Conservation (phyloP, 2,113 vertebrate species). For the Procavia capensis region DNA sequence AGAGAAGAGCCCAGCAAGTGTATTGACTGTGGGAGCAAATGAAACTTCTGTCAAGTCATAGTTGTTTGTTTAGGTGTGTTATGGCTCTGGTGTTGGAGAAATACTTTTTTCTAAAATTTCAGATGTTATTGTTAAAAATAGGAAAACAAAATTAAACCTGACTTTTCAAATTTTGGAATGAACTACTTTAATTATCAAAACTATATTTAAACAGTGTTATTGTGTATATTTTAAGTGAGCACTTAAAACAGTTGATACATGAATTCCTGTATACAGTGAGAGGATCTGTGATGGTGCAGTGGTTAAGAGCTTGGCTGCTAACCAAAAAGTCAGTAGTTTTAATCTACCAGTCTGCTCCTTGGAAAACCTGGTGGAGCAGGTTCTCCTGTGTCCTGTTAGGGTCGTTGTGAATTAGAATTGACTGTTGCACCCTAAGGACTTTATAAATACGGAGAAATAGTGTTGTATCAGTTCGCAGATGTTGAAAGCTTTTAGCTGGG, state of each 20-base stretch:
- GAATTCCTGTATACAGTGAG: not conserved
- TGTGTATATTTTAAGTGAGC: not conserved
- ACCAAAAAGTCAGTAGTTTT: no score
- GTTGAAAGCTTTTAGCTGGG: not conserved
- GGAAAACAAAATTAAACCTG: not conserved
- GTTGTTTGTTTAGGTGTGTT: not conserved
- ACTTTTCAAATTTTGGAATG: not conserved
- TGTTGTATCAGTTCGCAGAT: slow-evolving; percentile 12
- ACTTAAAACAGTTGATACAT: slow-evolving; percentile 17
- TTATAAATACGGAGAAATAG: slow-evolving; percentile 27
- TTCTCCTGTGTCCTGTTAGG: no score
- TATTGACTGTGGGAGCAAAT: not conserved
- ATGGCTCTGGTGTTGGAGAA: not conserved
- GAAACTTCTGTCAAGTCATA: not conserved
- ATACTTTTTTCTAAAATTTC: not conserved
- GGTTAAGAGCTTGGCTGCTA: no score
- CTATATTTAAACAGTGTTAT: not conserved
- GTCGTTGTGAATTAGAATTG: no score
- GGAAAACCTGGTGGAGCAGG: no score
- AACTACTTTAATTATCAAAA: not conserved
- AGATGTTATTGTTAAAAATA: slow-evolving; percentile 16
- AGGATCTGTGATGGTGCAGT: no score
- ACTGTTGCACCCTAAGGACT: not conserved
- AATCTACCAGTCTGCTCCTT: no score
- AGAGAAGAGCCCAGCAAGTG: no score